Base-by-base conservation (phyloP, 2,797 vertebrate genomes). In the Corythornis leucogaster region DNA sequence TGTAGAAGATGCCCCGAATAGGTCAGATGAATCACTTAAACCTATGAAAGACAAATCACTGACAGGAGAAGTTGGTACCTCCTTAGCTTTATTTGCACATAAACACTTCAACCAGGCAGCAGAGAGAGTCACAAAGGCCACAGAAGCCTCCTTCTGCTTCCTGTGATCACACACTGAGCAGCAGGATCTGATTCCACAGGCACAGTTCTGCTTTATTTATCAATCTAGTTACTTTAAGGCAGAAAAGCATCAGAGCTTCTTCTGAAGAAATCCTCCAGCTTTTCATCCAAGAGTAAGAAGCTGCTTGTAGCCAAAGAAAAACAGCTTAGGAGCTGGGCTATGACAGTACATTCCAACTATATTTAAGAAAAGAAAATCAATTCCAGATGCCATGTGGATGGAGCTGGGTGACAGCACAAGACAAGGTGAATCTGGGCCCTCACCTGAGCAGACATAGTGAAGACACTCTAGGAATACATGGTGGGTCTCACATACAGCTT, bases 181-280 rank as follows among this genome's bases (percentile, higher is more conserved):
- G 7, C 61, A 33, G 14, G 70, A 18, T 85, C 35, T 90, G 87
- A 74, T 88, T 95, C 57, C 8, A 21, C 45, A 13, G 62, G 35
- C 59, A 69, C 22, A 63, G 48, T 38, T 81, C 55, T 93, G 54
- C 61, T 73, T 73, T 91, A 85, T 83, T 95, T 93, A 81, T 79
- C 73, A 73, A 10, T 63, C 43, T 80, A 28, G 54, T 69, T 89
- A 88, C 90, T 91, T 91, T 90, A 90, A 74, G 57, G 40, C 45
- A 84, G 53, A 80, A 89, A 83, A 69, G 43, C 35, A 54, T 57
- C n/a, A 74, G 67, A 79, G 22, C 20, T 69, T 11, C 70, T 85
- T 91, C 94, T 91, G 75, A 92, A 93, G 85, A 80, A 92, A 90
- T 80, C 28, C 68, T 90, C 40, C 21, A 82, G 46, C 20, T 91